Base-by-base conservation (phyloP, 2,888 invertebrate species). In the Sepioteuthis lessoniana region DNA sequence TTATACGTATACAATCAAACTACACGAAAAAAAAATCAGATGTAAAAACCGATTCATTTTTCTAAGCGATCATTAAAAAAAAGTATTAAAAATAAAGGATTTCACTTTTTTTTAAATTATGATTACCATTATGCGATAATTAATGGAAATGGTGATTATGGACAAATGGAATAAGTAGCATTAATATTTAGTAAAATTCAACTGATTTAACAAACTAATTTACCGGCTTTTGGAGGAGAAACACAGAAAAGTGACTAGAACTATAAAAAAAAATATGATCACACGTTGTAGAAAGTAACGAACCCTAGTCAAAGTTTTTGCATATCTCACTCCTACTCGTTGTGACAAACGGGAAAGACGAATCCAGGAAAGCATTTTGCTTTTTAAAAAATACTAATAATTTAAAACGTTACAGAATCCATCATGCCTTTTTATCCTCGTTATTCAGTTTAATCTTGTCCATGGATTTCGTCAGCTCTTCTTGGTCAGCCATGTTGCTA, bases 391-490 rank as follows among this genome's bases (percentile, higher is more conserved):
- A 93, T 93, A 94, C 94, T 60, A 94, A 94, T 94, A 94, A 95
- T 94, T 94, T 93, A 95, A 94, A 93, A 94, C 94, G 94, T 94
- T 94, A 95, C 94, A 94, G 94, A 96, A 95, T 95, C 93, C 95
- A 93, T 96, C 97, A 96, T 97, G 97, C 97, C 97, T 97, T 97
- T 96, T 96, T 96, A 93, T 95, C 95, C 76, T 95, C 96, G 76
- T 96, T 95, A 94, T 76, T n/a, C 76, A 97, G 95, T 90, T 95
- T 95, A 96, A 97, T 95, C 19, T 96, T 95, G 76, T 95, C 94
- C 42, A 97, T 95, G 55, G 95, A 95, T 42, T 96, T 95, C 94
- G 96, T 96, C 96, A 97, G 96, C 96, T 96, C 96, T 95, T 96
- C 97, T 76, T 76, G 76, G 38, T 91, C 91, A 91, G 91, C 91